phyloP scores from a whole-genome alignment of 2,113 vertebrate genomes.

The Perca flavescens region DNA sequence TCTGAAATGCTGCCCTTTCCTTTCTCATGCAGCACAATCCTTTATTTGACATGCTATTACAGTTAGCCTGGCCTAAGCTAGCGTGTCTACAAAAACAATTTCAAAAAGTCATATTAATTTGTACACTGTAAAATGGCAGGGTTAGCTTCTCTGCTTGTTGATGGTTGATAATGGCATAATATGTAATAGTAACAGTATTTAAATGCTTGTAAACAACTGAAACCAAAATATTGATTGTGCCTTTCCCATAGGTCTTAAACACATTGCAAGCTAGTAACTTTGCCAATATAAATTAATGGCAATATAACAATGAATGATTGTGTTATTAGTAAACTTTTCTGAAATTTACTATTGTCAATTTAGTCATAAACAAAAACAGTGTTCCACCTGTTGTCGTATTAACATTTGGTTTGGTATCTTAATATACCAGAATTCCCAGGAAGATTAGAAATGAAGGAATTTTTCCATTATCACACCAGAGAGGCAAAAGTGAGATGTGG shows the following conservation, averaged over 20 bases:
- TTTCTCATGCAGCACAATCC: background rate
- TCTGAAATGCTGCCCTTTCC: background rate
- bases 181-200: background rate
- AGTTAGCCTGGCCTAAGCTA: background rate
- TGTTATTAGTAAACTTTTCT: background rate
- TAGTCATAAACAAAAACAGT: slow-evolving; percentile 3
- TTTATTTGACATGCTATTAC: background rate
- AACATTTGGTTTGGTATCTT: slow-evolving; percentile 16
- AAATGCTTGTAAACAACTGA: background rate
- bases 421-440: slow-evolving; percentile 58
- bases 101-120: background rate
- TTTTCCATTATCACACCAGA: slow-evolving; percentile 81
- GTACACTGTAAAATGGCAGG: background rate
- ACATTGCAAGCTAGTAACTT: background rate
- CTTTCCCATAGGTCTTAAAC: background rate
- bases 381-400: slow-evolving; percentile 43
- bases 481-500: slow-evolving; percentile 86
- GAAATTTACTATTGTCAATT: background rate
- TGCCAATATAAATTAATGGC: background rate
- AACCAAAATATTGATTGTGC: background rate
- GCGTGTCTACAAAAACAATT: background rate
- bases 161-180: background rate
- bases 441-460: slow-evolving; percentile 74
- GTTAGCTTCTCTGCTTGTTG: too few relatives aligned
- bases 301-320: background rate